Conservation (phyloP, 2,797 vertebrate genomes). For the Sebastes minor region DNA sequence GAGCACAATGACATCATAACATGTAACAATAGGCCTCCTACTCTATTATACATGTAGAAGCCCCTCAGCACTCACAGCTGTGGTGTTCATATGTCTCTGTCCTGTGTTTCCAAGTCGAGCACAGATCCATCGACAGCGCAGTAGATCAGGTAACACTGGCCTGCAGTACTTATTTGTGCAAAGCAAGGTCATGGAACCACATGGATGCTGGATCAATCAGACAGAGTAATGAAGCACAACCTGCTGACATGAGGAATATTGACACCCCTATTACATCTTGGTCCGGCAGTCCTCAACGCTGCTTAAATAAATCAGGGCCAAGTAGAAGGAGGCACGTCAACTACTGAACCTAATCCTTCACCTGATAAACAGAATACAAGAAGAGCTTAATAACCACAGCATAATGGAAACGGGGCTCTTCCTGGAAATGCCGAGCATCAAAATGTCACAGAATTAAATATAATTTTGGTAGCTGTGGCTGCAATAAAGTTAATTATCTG, state of each 20-base stretch:
- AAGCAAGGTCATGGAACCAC: slow-evolving; percentile 72
- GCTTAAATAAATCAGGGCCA: slow-evolving; percentile 58
- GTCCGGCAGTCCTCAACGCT: slow-evolving; percentile 44
- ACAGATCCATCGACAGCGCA: slow-evolving; percentile 51
- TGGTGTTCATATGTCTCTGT: slow-evolving; percentile 40
- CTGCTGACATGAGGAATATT: slow-evolving; percentile 73
- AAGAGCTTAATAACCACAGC: background rate
- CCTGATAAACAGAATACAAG: slow-evolving; percentile 13
- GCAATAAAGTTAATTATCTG: background rate
- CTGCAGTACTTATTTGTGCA: slow-evolving; percentile 65
- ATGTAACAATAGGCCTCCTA: slow-evolving; percentile 15
- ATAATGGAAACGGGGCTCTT: background rate
- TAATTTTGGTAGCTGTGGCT: background rate
- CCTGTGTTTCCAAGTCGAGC: slow-evolving; percentile 40
- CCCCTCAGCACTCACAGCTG: background rate
- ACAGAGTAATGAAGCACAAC: slow-evolving; percentile 74
- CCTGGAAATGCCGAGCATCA: background rate
- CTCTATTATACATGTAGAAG: slow-evolving; percentile 9
- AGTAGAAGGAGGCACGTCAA: slow-evolving; percentile 40
- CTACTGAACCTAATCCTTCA: slow-evolving; percentile 47
- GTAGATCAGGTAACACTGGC: slow-evolving; percentile 61
- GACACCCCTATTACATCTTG: slow-evolving; percentile 68
- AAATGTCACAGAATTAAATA: slow-evolving; percentile 16
- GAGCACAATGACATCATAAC: slow-evolving; percentile 1
- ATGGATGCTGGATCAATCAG: slow-evolving; percentile 74